Evolutionary conservation across 2,113 vertebrate genomes (phyloP), one percentile per base, ranked within the genome.

Genomic region (Scomber scombrus): DNA sequence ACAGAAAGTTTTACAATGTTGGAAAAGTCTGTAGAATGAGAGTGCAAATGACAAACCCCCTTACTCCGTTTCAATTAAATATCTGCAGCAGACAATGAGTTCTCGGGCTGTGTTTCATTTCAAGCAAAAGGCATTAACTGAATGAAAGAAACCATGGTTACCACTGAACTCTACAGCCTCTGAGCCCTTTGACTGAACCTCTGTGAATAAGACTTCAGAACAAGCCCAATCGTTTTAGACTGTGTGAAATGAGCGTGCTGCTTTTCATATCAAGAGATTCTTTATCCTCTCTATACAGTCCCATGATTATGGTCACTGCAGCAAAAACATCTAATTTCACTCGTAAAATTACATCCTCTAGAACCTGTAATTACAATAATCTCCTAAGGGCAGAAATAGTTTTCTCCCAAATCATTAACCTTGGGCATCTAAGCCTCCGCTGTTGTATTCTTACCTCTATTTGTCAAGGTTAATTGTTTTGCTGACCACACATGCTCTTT

Each of bases 381-480:
- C 80, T 88, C 78, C 74, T 21, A 45, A 65, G 78, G 66, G 73
- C 60, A 67, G 75, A 85, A 79, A 75, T 58, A 51, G 52, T 88
- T 89, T 75, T 75, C 61, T 83, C 52, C 66, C 23, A 78, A 77
- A 83, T 67, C 80, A 83, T 89, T 89, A 88, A 91, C 89, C 90
- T 89, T 81, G 74, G 67, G 45, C 21, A 61, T 49, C 61, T 56
- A 57, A 78, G 54, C 79, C 74, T 69, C n/a, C 1, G 5, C 72
- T 61, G 49, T 74, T 80, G 45, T 80, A 75, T 57, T 78, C 89
- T 69, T 71, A 82, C 75, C 67, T 90, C 75, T 87, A 81, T 89
- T 88, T 81, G 78, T 84, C 81, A 90, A 92, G 86, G 90, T 91
- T 90, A 88, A 88, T 88, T 85, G 78, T 88, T 83, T 75, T 73